Percentiles rank a stretch among this genome's conserved stretches.
These are phyloP conservation scores for Peromyscus eremicus DNA, from an alignment of 2,797 vertebrate genomes.

Conservation along the genomic window DNA sequence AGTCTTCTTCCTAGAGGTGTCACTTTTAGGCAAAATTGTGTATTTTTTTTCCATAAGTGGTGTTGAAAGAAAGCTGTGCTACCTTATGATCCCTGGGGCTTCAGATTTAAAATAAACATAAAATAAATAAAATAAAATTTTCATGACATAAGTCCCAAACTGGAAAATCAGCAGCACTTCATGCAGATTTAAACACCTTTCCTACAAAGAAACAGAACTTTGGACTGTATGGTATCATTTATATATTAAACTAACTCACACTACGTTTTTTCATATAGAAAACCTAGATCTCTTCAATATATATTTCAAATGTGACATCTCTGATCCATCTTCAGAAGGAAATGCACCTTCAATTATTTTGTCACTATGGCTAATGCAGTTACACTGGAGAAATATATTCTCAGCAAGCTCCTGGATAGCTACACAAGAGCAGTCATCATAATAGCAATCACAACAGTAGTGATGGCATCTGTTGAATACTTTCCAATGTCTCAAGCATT, in stretches of 20 bases:
- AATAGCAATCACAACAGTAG: constrained; percentile 35
- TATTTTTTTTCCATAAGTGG: constrained; percentile 45
- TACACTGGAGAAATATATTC: constrained; percentile 62
- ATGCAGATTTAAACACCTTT: constrained; percentile 54
- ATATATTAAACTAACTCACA: constrained; percentile 35
- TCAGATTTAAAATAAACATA: neutral
- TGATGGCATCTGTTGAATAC: constrained; percentile 36
- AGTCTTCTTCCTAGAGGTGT: neutral
- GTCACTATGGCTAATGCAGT: constrained; percentile 26
- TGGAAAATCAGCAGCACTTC: constrained; percentile 53
- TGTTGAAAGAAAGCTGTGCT: constrained; percentile 45
- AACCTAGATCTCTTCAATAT: constrained; percentile 31
- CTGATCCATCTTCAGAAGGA: constrained; percentile 42
- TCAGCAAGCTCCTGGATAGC: constrained; percentile 35
- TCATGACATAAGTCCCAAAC: constrained; percentile 70
- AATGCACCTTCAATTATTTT: constrained; percentile 65
- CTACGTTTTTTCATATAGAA: constrained; percentile 60
- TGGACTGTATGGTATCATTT: constrained; percentile 49
- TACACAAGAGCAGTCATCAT: constrained; percentile 34
- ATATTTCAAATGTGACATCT: constrained; percentile 14
- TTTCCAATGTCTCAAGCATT: neutral
- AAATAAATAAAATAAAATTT: neutral
- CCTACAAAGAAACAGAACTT: constrained; percentile 63
- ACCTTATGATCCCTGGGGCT: constrained; percentile 29
- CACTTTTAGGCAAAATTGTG: constrained; percentile 36